A percentile compares a stretch with the other conserved stretches of the same genome.
Evolutionary conservation across 2,888 invertebrate species (phyloP).

Genomic region (Digitonthophagus gazella): DNA sequence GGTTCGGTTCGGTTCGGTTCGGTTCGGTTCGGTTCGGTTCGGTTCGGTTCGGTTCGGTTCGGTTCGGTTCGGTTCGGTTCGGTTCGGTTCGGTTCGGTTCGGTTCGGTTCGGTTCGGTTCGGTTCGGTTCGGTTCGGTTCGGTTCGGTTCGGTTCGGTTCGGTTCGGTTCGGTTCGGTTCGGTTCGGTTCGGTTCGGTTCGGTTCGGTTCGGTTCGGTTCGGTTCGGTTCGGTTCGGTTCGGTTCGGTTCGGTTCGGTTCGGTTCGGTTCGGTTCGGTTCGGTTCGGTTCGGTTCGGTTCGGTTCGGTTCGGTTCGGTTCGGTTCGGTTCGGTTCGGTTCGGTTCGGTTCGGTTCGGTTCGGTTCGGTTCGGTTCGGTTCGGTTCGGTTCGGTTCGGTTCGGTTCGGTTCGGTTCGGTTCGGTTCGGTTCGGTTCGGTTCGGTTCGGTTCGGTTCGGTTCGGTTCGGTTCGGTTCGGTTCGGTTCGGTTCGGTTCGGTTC

Average conservation of each 20-base stretch:
- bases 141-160: neutral
- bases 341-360: constrained; percentile 1
- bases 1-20: neutral
- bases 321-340: neutral
- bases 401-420: too few species aligned
- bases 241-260: neutral
- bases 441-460: too few species aligned
- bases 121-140: neutral
- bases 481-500: too few species aligned
- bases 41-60: constrained; percentile 7
- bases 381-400: too few species aligned
- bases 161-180: neutral
- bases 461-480: too few species aligned
- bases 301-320: neutral
- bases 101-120: neutral
- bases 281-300: neutral
- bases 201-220: neutral
- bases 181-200: neutral
- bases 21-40: constrained; percentile 7
- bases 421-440: too few species aligned
- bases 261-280: neutral
- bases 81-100: neutral
- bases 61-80: constrained; percentile 8
- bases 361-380: neutral
- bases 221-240: neutral